Percentiles rank a stretch among this genome's conserved stretches.
Conservation (phyloP, 2,888 invertebrate species). For the Drosophila greeni region DNA sequence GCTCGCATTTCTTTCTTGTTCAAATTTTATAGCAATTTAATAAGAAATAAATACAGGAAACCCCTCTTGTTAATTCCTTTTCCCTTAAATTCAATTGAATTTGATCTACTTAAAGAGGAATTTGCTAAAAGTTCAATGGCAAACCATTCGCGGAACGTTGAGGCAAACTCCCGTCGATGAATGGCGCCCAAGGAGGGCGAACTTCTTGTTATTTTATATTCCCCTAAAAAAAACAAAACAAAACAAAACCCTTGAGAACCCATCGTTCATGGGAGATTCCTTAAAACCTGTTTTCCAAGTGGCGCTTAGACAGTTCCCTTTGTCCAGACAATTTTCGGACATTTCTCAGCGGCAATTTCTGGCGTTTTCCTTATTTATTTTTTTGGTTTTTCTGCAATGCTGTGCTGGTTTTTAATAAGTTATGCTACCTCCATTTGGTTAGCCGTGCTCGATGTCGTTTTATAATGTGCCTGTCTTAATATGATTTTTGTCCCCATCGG, state of each 20-base stretch:
- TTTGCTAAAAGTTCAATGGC: constrained; percentile 43
- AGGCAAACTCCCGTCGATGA: constrained; percentile 24
- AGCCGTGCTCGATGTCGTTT: constrained; percentile 56
- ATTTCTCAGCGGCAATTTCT: constrained; percentile 63
- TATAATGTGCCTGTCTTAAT: constrained; percentile 76
- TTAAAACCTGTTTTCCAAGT: constrained; percentile 63
- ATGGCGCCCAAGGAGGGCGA: constrained; percentile 34
- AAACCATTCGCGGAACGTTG: constrained; percentile 22
- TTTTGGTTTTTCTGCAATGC: constrained; percentile 8
- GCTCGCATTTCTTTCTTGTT: neutral
- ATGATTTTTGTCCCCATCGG: constrained; percentile 76
- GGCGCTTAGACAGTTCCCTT: constrained; percentile 63
- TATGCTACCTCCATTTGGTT: constrained; percentile 43
- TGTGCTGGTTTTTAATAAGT: constrained; percentile 71
- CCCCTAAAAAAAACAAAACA: neutral
- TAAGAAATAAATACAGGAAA: constrained; percentile 16
- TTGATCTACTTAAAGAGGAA: constrained; percentile 41
- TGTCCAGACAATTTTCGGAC: constrained; percentile 54
- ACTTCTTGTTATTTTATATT: neutral
- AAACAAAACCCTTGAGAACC: neutral
- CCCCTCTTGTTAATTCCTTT: neutral
- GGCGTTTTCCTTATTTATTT: constrained; percentile 17
- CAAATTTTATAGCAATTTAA: neutral
- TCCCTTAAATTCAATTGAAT: constrained; percentile 6
- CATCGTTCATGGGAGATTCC: constrained; percentile 26